Evolutionary conservation across 2,888 invertebrate genomes (phyloP), one percentile per base, ranked within the genome.

Genomic region (Tenthredo notha): DNA sequence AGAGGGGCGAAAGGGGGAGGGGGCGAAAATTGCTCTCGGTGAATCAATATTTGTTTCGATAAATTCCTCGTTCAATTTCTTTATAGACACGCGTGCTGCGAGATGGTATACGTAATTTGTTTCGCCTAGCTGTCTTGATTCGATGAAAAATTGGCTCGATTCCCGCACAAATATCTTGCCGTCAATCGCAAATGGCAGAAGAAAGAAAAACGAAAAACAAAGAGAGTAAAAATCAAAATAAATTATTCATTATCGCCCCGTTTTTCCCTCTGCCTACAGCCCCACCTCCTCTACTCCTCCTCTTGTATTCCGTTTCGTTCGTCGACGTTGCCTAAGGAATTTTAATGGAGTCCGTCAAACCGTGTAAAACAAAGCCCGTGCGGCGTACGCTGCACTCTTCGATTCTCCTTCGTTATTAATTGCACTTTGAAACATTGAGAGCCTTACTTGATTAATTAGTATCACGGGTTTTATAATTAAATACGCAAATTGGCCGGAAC

Each of bases 401-500:
- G 70, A 70, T 70, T 70, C 88, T 87, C 84, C 87, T 90, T 87
- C 90, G 90, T 91, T 90, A 91, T 91, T 91, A 91, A 91, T 90
- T 87, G 89, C 86, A 87, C 87, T 87, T 87, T 87, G 89, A 88
- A 88, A 88, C 89, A 91, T 90, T 88, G 90, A 89, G 88, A 87
- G 87, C 86, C 89, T 89, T 47, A 47, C 83, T 90, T 90, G 90
- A 91, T 91, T 91, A 91, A 91, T 91, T 90, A 89, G 86, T 87
- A 87, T 85, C 86, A 78, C 33, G 65, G 61, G 54, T 65, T 67
- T 67, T 80, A 80, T 78, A 86, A 84, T 33, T 75, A 82, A 77
- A 61, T 83, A 70, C 83, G 47, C 47, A 83, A 83, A 83, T 83
- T 33, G 67, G 67, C 43, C 83, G 67, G 65, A 37, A 5, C 29